Conservation (phyloP, 2,888 invertebrate genomes). For the Phlogophora meticulosa region DNA sequence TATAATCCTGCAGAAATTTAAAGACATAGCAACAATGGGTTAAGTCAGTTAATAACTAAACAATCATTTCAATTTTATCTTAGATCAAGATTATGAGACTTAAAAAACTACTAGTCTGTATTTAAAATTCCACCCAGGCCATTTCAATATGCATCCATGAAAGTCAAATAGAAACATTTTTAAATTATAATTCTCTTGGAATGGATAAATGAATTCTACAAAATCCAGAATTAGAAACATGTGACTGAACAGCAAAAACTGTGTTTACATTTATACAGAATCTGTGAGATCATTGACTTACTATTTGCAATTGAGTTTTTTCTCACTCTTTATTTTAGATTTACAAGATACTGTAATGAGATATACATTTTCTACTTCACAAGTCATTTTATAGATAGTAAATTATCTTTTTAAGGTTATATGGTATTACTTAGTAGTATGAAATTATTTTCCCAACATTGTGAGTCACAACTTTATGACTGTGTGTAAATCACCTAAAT, state of each 20-base stretch:
- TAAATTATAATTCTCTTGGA: background rate
- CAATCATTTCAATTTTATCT: slow-evolving; percentile 8
- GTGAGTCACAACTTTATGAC: slow-evolving; percentile 39
- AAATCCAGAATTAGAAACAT: slow-evolving; percentile 34
- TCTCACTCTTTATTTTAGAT: slow-evolving; percentile 6
- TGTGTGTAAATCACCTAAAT: slow-evolving; percentile 27
- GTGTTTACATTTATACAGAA: slow-evolving; percentile 61
- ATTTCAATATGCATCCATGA: background rate
- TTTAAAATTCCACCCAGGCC: background rate
- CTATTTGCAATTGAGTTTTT: slow-evolving; percentile 41
- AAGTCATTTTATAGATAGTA: background rate
- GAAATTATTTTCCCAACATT: slow-evolving; percentile 10
- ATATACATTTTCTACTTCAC: slow-evolving; percentile 18
- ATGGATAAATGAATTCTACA: background rate
- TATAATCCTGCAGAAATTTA: slow-evolving; percentile 1
- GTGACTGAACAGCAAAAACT: slow-evolving; percentile 32
- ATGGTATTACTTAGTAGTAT: slow-evolving; percentile 20
- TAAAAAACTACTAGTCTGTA: background rate
- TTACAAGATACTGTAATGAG: slow-evolving; percentile 2
- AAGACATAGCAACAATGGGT: slow-evolving; percentile 16
- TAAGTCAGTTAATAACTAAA: slow-evolving; percentile 6
- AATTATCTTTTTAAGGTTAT: slow-evolving; percentile 35
- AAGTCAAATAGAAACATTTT: slow-evolving; percentile 2
- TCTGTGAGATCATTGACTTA: slow-evolving; percentile 58
- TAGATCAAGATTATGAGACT: slow-evolving; percentile 9